Conservation (phyloP, 2,797 vertebrate genomes). For the Sebastes trivittatus region DNA sequence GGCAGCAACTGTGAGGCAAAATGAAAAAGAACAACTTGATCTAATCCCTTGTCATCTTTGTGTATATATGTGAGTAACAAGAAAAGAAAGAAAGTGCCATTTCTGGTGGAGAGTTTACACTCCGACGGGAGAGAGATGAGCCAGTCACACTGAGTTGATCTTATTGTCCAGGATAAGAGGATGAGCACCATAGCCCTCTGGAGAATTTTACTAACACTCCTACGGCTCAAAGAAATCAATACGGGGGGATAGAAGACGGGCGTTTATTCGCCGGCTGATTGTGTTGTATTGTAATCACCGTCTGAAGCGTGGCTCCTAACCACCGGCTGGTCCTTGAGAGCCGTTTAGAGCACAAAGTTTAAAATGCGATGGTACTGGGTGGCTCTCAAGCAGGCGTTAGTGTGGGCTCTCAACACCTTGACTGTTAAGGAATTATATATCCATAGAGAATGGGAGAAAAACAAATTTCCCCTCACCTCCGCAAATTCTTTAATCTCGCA, state of each 20-base stretch:
- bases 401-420: background rate
- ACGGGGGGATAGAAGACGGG: slow-evolving; percentile 37
- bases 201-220: slow-evolving; percentile 65
- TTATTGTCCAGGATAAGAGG: slow-evolving; percentile 78
- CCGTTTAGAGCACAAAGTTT: slow-evolving; percentile 12
- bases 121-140: slow-evolving; percentile 64
- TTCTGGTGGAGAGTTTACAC: slow-evolving; percentile 63
- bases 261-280: slow-evolving; percentile 55
- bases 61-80: slow-evolving; percentile 44
- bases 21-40: slow-evolving; percentile 55
- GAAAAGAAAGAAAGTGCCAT: slow-evolving; percentile 49
- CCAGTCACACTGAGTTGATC: slow-evolving; percentile 74
- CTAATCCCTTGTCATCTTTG: slow-evolving; percentile 59
- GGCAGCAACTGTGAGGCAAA: slow-evolving; percentile 22
- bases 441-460: background rate
- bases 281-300: slow-evolving; percentile 32
- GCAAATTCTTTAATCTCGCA: slow-evolving; percentile 5
- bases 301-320: slow-evolving; percentile 33
- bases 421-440: background rate
- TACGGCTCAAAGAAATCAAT: slow-evolving; percentile 71
- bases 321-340: slow-evolving; percentile 21
- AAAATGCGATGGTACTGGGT: background rate
- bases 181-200: slow-evolving; percentile 62
- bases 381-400: background rate
- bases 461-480: background rate